Evolutionary conservation across 2,797 vertebrate species (phyloP).

Genomic region (Taenioides sp.): DNA sequence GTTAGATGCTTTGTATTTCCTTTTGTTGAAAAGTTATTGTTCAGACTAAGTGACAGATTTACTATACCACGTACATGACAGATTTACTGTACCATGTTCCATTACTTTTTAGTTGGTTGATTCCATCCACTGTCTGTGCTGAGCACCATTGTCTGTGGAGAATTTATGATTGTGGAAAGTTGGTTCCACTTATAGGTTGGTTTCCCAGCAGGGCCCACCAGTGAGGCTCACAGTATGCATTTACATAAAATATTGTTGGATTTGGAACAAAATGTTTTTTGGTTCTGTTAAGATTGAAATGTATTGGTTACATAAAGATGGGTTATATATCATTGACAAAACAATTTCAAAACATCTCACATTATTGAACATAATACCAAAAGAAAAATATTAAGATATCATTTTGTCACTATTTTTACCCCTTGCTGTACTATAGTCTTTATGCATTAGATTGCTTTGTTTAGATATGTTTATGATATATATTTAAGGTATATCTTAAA

Average conservation of each 20-base stretch:
- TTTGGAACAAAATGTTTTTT: not conserved
- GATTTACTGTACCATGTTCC: not conserved
- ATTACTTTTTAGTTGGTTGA: slow-evolving; percentile 1
- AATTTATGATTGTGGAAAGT: slow-evolving; percentile 2
- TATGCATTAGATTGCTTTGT: not conserved
- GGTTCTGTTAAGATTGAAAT: not conserved
- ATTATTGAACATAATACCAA: too few relatives aligned
- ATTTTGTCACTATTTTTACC: too few relatives aligned
- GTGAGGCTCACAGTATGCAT: not conserved
- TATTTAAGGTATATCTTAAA: not conserved
- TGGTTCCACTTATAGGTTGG: not conserved
- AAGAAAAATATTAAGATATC: too few relatives aligned
- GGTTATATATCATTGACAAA: too few relatives aligned
- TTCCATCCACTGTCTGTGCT: not conserved
- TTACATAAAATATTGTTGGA: not conserved
- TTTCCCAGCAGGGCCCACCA: not conserved
- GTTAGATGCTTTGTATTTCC: not conserved
- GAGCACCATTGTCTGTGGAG: not conserved
- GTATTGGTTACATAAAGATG: too few relatives aligned
- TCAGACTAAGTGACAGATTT: not conserved
- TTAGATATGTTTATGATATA: not conserved
- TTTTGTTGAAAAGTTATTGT: not conserved
- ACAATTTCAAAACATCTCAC: too few relatives aligned
- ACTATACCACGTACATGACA: not conserved
- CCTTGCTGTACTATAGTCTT: not conserved